phyloP scores from a whole-genome alignment of 2,797 vertebrate species.

The Australoheros facetus region DNA sequence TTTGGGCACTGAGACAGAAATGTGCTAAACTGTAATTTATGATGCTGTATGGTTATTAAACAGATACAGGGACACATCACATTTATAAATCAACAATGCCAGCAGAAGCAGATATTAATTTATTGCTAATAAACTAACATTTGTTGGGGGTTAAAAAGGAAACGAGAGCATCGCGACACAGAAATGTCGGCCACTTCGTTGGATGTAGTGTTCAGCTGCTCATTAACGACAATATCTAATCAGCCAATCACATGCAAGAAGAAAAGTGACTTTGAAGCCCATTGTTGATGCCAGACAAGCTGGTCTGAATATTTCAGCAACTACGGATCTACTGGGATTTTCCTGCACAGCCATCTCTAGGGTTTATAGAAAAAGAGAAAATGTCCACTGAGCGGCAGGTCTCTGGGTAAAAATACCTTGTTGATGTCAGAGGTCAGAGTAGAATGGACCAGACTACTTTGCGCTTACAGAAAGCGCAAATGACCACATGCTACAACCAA shows the following conservation, averaged over 20 bases:
- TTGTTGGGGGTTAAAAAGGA: not conserved
- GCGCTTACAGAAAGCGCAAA: not conserved
- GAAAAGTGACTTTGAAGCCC: no score
- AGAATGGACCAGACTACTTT: slow-evolving; percentile 33
- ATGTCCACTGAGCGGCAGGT: slow-evolving; percentile 15
- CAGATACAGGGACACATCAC: not conserved
- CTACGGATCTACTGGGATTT: no score
- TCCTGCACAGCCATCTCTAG: no score
- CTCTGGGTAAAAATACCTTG: slow-evolving; percentile 35
- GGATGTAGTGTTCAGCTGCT: no score
- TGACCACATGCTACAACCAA: not conserved
- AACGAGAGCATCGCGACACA: not conserved
- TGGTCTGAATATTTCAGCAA: no score
- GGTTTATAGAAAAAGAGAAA: not conserved
- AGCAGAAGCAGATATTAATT: not conserved
- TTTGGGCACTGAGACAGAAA: not conserved
- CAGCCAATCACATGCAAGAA: no score
- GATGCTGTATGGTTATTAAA: not conserved
- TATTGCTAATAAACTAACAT: not conserved
- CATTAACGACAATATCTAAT: no score
- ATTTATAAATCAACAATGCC: not conserved
- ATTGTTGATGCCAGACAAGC: no score
- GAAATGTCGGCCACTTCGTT: not conserved
- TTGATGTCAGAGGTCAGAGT: slow-evolving; percentile 58
- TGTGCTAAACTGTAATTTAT: not conserved